Evolutionary conservation across 2,888 invertebrate genomes (phyloP), one percentile per base, ranked within the genome.

Genomic region (Rhagium mordax): DNA sequence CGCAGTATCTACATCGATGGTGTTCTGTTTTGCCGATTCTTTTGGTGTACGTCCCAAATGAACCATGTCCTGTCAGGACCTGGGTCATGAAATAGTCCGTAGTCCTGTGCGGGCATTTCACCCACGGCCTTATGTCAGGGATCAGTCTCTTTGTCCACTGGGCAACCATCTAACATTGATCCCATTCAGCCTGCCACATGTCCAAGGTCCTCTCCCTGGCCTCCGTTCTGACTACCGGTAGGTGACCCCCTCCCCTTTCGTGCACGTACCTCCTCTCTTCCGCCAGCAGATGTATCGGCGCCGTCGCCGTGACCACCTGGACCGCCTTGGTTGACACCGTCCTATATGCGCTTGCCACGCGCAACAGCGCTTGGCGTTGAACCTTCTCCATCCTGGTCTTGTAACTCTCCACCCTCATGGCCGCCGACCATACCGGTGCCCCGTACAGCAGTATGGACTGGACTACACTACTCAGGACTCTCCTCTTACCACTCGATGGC

Each of bases 371-470:
- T n/a, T n/a, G n/a, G n/a, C n/a, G n/a, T n/a, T n/a, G n/a, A n/a
- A n/a, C n/a, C n/a, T n/a, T n/a, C n/a, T n/a, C n/a, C n/a, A n/a
- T n/a, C n/a, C n/a, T n/a, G n/a, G n/a, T n/a, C n/a, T n/a, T n/a
- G n/a, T n/a, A n/a, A n/a, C n/a, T n/a, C n/a, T n/a, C n/a, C n/a
- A n/a, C n/a, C n/a, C n/a, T n/a, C n/a, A n/a, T n/a, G n/a, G n/a
- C 51, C 18, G 13, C 15, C 18, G 2, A 5, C 51, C 51, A 51
- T n/a, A 51, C 18, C 16, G 67, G 64, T 2, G 74, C 76, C 0
- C 59, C 76, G 48, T 74, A 76, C 24, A 76, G 41, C 1, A 76
- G 1, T 13, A 62, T 64, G 2, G 71, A 69, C 0, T 55, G 3
- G 1, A 53, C 74, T 15, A 65, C 71, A 1, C 5, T 13, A 0